These are phyloP conservation scores for Callyntrura sp. DNA, from an alignment of 2,888 invertebrate species.

Conservation along the genomic window DNA sequence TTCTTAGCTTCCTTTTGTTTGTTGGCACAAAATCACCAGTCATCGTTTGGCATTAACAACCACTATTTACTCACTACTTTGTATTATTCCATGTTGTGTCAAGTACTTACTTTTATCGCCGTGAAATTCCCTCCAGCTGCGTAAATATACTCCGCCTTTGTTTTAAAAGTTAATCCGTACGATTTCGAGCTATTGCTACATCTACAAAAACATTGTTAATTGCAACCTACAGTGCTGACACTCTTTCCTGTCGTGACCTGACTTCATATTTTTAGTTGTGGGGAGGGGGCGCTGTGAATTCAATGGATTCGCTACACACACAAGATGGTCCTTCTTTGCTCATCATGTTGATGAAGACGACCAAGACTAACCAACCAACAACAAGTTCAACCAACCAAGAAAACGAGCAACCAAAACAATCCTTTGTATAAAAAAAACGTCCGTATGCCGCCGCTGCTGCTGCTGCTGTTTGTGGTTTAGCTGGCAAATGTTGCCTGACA, in stretches of 20 bases:
- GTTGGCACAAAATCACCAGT: neutral
- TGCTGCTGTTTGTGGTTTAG: neutral
- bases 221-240: neutral
- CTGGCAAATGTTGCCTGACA: neutral
- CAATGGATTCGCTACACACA: neutral
- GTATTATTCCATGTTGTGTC: neutral
- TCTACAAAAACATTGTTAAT: neutral
- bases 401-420: constrained; percentile 41
- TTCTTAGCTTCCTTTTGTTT: constrained; percentile 16
- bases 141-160: neutral
- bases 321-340: neutral
- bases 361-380: constrained; percentile 59
- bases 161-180: neutral
- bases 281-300: neutral
- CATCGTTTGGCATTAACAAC: neutral
- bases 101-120: neutral
- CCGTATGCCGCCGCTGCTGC: neutral
- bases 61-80: neutral
- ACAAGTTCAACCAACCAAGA: constrained; percentile 63
- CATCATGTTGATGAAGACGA: neutral
- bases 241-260: constrained; percentile 82
- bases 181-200: neutral
- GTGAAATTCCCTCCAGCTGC: neutral
- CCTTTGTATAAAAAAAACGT: constrained; percentile 12
- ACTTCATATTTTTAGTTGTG: constrained; percentile 72